A percentile compares a stretch with the other conserved stretches of the same genome.
Conservation (phyloP, 2,797 vertebrate species). For the Pantherophis vulpinus region DNA sequence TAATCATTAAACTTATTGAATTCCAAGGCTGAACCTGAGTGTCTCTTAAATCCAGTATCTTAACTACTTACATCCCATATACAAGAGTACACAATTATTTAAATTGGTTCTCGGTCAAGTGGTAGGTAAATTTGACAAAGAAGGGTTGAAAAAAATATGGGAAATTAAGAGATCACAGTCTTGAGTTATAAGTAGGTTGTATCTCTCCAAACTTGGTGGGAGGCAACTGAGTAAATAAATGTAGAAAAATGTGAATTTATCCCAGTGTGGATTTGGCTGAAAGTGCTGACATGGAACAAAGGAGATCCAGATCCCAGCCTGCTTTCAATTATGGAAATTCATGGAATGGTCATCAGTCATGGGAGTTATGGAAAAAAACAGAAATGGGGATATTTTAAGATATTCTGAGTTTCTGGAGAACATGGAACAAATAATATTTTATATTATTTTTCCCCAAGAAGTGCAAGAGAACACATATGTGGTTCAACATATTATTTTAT, state of each 20-base stretch:
- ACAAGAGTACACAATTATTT: background rate
- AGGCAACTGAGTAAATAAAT: background rate
- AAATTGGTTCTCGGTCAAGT: background rate
- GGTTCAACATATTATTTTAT: background rate
- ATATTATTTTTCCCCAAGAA: background rate
- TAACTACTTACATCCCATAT: background rate
- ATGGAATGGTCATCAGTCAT: background rate
- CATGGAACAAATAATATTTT: no score
- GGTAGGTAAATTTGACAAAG: background rate
- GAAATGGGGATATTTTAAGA: background rate
- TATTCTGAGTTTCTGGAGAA: background rate
- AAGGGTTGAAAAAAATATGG: background rate
- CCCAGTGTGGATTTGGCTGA: background rate
- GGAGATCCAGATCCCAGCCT: background rate
- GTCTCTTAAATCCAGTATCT: background rate
- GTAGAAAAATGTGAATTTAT: background rate
- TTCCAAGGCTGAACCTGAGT: background rate
- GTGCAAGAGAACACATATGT: background rate
- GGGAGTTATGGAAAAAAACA: background rate
- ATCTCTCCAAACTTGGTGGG: background rate
- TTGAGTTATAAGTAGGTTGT: background rate
- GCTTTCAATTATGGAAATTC: background rate
- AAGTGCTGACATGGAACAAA: background rate
- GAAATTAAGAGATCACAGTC: background rate
- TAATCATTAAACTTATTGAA: background rate